Evolutionary conservation across 2,797 vertebrate species (phyloP), one percentile per base, ranked within the genome.

Genomic region (Poeciliopsis turneri): DNA sequence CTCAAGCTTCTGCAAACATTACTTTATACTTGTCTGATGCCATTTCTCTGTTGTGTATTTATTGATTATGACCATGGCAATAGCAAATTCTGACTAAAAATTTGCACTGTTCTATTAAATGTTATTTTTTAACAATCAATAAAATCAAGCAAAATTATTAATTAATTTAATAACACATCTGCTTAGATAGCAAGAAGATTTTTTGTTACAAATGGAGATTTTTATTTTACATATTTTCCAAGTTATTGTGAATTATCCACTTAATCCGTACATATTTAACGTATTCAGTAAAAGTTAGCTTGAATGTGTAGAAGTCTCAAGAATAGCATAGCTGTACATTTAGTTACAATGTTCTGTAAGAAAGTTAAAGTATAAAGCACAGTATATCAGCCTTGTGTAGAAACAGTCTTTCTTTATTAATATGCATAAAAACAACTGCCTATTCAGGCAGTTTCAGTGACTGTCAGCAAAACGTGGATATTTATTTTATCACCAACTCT

Each of bases 401-500:
- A 77, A 59, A 36, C 25, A 39, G 74, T 77, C 74, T 43, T 47
- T 55, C 49, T 75, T 72, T 1, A 47, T 75, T 64, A 71, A 45
- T n/a, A 30, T 75, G 13, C 25, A n/a, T 57, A 28, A 13, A 61
- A 8, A 28, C 64, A 57, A n/a, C 1, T n/a, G 6, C 10, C 51
- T 71, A 76, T 16, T 64, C 36, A 43, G 11, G 25, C 45, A 61
- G 72, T 81, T 72, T 71, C 36, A 53, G 57, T 77, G 36, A 69
- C 45, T 77, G 55, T 72, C 25, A 57, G 78, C 51, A 80, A 49
- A 68, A 68, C 74, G 11, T 39, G 15, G 59, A 18, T 49, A 28
- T 80, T 75, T 69, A 71, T 84, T 41, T 69, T 18, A 43, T n/a
- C 49, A 46, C 77, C 47, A 70, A 74, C 68, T 41, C 57, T 75